Evolutionary conservation across 2,888 invertebrate genomes (phyloP), one percentile per base, ranked within the genome.

Genomic region (Drosophila phalerata): DNA sequence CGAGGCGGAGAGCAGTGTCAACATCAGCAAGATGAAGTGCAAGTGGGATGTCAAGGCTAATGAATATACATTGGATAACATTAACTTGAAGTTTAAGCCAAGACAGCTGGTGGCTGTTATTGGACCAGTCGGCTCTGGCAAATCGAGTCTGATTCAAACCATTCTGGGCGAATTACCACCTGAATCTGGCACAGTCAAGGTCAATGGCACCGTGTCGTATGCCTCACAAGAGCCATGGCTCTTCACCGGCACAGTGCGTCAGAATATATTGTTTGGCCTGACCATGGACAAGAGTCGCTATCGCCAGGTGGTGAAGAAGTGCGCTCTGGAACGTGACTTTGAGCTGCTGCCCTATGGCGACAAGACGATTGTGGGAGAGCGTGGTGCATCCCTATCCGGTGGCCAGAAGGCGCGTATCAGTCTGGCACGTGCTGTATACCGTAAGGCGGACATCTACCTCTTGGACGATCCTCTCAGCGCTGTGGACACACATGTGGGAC

Each of bases 381-480:
- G 97, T 25, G 97, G 97, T 17, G 95, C 96, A 70, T 96, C 96
- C 77, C 94, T 98, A 13, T 97, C 97, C 81, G 97, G 97, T 76
- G 95, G 97, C 3, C 98, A 98, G 92, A 95, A 97, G 71, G 98
- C 98, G 0, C 94, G 98, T 77, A 96, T 98, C 62, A 97, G 97
- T 67, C 94, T 98, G 56, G 97, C 97, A 0, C 95, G 98, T 78
- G 96, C 97, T 0, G 95, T 98, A 0, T 98, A 98, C 92, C 95
- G 96, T 66, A 95, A 97, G 72, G 96, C 97, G 0, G 97, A 97
- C 87, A 95, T 98, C 75, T 98, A 97, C 90, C 93, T 98, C 22
- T 93, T 98, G 57, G 98, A 98, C 92, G 98, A 98, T 93, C 98
- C 98, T 0, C 93, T 98, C 53, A 96, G 97, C 61, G 98, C 98